Conservation (phyloP, 2,888 invertebrate species). For the Thelaira solivaga region DNA sequence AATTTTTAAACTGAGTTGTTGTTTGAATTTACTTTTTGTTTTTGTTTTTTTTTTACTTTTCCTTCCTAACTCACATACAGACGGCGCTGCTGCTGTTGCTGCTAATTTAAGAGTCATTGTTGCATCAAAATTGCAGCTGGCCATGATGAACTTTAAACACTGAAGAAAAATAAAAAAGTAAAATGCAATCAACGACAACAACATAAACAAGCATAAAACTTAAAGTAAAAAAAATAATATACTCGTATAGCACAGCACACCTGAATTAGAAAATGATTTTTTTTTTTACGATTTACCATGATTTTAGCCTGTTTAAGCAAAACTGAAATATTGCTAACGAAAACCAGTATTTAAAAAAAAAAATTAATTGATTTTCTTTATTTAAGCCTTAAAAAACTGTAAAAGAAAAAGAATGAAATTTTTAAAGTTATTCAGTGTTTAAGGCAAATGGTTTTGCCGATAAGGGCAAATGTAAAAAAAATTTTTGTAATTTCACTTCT, state of each 20-base stretch:
- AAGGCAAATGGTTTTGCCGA: no score
- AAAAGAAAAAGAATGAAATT: conserved; percentile 2
- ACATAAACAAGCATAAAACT: background rate
- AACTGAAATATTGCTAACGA: background rate
- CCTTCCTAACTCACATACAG: background rate
- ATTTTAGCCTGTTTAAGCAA: background rate
- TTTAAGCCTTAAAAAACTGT: background rate
- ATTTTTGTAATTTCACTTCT: no score
- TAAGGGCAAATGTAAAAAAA: no score
- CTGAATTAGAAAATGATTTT: conserved; percentile 51
- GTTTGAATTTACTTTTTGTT: background rate
- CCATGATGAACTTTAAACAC: conserved; percentile 57
- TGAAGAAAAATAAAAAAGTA: conserved; percentile 22
- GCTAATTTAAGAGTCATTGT: conserved; percentile 18
- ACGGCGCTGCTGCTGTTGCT: conserved; percentile 5
- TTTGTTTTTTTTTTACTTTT: background rate
- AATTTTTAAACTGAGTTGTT: background rate
- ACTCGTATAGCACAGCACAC: conserved; percentile 56
- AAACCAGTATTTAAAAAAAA: conserved; percentile 38
- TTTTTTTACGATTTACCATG: conserved; percentile 33
- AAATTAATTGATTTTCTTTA: conserved; percentile 51
- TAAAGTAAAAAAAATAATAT: conserved; percentile 12
- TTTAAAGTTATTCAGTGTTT: no score
- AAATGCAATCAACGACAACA: conserved; percentile 21
- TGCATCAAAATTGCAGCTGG: conserved; percentile 54